Base-by-base conservation (phyloP, 1,140 invertebrate species). In the Notospermus geniculatus region DNA sequence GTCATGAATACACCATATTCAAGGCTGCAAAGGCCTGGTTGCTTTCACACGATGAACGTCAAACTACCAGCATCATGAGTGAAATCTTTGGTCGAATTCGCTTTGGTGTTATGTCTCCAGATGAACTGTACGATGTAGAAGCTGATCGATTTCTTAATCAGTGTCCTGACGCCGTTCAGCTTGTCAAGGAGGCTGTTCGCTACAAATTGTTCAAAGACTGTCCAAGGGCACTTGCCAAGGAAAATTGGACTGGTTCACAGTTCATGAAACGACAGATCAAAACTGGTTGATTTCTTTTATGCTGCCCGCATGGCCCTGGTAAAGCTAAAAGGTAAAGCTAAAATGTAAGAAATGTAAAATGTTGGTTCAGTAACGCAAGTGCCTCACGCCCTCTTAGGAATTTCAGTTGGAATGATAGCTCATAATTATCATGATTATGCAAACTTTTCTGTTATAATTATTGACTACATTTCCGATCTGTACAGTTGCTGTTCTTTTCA, bases 171-270 rank as follows among this genome's bases (percentile, higher is more conserved):
- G 46, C 46, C 9, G 25, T 50, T 7, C n/a, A 50, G 46, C 46
- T 50, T n/a, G 46, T 50, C n/a, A 19, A 50, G 19, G 46, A 50
- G 46, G 46, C 46, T n/a, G n/a, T 50, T 7, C 46, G 46, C 4
- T 50, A 50, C 25, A 50, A 50, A 50, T n/a, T 50, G 46, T 50
- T 50, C 46, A 50, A 50, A 50, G 46, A 50, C 25, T 50, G 46
- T 50, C 46, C 46, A 27, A 5, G 46, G 4, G 46, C 46, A 4
- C 19, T 27, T 50, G 46, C 46, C 46, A 50, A 27, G n/a, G 46
- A 50, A 50, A 50, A 50, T 27, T 50, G 46, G 46, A 23, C 46
- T 27, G 46, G 46, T 4, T 50, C 19, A 9, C 46, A 50, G 46
- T 50, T 50, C 25, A 50, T 27, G 19, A 50, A 50, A 27, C 4